Evolutionary conservation across 2,113 vertebrate species (phyloP).

Genomic region (Orthonyx spaldingii): DNA sequence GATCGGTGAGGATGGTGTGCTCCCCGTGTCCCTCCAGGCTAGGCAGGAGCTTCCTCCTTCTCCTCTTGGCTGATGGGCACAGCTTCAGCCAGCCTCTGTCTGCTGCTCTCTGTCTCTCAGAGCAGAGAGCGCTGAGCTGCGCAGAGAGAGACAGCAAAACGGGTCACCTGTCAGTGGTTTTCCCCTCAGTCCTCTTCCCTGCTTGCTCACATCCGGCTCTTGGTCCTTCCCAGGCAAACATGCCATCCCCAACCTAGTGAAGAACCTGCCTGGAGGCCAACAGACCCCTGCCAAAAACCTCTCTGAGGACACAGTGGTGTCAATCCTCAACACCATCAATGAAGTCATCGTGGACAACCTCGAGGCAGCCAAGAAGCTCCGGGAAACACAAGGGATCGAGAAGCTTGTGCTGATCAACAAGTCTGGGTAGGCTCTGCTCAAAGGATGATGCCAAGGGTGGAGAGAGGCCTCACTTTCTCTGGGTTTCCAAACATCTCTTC

Average conservation of each 20-base stretch:
- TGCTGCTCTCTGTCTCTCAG: background rate
- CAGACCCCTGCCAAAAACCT: constrained; percentile 80
- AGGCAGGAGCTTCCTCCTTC: background rate
- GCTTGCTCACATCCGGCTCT: background rate
- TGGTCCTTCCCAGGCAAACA: constrained; percentile 79
- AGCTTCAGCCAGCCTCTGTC: rapidly evolving
- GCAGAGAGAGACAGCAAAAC: rapidly evolving
- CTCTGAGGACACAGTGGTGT: constrained; percentile 88
- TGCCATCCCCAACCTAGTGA: constrained; percentile 86
- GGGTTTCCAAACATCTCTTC: background rate
- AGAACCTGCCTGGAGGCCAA: constrained; percentile 86
- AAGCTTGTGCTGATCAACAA: constrained; percentile 94
- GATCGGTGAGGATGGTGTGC: constrained; percentile 73
- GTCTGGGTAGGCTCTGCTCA: constrained; percentile 73
- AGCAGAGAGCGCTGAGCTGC: background rate
- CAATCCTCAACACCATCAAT: constrained; percentile 87
- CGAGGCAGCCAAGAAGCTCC: constrained; percentile 88
- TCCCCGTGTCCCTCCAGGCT: rapidly evolving
- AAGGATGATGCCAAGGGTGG: background rate
- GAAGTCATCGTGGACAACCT: constrained; percentile 89
- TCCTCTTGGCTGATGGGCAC: background rate
- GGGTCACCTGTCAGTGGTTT: background rate
- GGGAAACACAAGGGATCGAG: constrained; percentile 89
- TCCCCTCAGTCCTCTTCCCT: background rate
- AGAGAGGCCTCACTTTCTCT: background rate